A percentile compares a stretch with the other conserved stretches of the same genome.
These are phyloP conservation scores for Nothocercus julius DNA, from an alignment of 2,113 vertebrate species.

Conservation along the genomic window DNA sequence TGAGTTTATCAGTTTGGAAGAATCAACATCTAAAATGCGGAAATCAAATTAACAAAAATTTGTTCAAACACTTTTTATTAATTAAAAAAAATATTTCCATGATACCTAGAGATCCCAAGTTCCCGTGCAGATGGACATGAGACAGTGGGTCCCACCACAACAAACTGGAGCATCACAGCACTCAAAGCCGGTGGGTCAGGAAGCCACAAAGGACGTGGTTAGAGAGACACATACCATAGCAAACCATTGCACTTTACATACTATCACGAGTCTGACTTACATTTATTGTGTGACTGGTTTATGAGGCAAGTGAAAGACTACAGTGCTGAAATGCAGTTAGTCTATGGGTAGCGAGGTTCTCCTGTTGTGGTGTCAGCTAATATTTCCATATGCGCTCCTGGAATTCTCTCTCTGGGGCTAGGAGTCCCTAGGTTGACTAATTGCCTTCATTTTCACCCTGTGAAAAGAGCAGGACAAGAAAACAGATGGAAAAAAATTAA, in stretches of 20 bases:
- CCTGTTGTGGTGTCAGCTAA: constrained; percentile 32
- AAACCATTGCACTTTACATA: not conserved
- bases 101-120: constrained; percentile 18
- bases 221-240: not conserved
- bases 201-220: not conserved
- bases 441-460: constrained; percentile 67
- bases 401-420: constrained; percentile 10
- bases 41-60: not conserved
- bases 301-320: constrained; percentile 37
- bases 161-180: not conserved
- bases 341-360: constrained; percentile 1
- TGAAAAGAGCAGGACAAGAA: constrained; percentile 22
- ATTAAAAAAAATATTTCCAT: constrained; percentile 34
- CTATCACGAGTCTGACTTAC: constrained; percentile 5
- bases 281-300: not conserved
- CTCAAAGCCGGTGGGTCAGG: not conserved
- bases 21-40: rapidly evolving
- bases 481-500: not conserved
- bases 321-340: constrained; percentile 25
- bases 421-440: constrained; percentile 13
- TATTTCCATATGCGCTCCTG: constrained; percentile 40
- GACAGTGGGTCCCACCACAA: not conserved
- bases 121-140: not conserved
- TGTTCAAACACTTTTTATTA: constrained; percentile 72
- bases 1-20: not conserved